Percentiles rank a stretch among this genome's conserved stretches.
Conservation (phyloP, 2,113 vertebrate genomes). For the Archocentrus centrarchus region DNA sequence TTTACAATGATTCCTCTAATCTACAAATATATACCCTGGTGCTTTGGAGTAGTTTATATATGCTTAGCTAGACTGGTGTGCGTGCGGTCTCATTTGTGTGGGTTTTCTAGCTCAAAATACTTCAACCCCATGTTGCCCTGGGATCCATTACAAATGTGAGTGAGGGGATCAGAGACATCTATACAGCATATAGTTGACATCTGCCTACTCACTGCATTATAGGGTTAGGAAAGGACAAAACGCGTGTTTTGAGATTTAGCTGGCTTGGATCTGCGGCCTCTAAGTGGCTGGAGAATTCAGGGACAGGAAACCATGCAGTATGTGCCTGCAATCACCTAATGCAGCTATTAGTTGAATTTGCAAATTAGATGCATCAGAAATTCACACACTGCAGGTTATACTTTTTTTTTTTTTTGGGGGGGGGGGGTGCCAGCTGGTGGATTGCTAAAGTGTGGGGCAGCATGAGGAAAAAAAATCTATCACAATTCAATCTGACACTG, state of each 20-base stretch:
- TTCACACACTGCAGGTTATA: conserved; percentile 1
- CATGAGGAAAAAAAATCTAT: not conserved
- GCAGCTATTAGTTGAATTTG: not conserved
- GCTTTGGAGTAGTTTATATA: not conserved
- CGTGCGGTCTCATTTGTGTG: not conserved
- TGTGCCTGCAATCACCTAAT: not conserved
- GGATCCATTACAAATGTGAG: not conserved
- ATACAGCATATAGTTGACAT: conserved; percentile 44
- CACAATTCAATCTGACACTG: conserved; percentile 46
- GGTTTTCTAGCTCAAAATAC: not conserved
- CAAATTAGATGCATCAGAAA: not conserved
- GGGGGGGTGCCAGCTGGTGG: not conserved
- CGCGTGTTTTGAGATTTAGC: not conserved
- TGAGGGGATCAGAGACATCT: conserved; percentile 7
- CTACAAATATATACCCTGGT: not conserved
- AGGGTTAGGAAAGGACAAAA: not conserved
- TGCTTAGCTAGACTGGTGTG: not conserved
- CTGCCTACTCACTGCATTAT: conserved; percentile 10
- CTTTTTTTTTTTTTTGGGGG: not conserved
- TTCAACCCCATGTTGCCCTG: not conserved
- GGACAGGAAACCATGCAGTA: not conserved
- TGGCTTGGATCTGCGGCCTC: not conserved
- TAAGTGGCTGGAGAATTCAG: not conserved
- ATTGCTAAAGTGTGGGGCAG: conserved; percentile 5
- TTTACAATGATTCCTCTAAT: not conserved